Base-by-base conservation (phyloP, 2,888 invertebrate genomes). In the Zele albiditarsus region DNA sequence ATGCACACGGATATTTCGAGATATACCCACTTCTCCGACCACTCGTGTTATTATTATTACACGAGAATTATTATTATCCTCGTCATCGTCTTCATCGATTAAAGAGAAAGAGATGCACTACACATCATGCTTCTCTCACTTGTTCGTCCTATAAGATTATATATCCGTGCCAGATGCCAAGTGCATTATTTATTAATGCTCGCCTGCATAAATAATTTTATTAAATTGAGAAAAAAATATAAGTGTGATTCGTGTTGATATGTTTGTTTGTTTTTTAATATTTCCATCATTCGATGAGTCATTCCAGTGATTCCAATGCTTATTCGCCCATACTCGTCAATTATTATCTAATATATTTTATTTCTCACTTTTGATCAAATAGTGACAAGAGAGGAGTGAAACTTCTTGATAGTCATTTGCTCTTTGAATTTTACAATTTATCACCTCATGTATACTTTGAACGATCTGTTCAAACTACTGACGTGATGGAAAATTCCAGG, bases 131-230 rank as follows among this genome's bases (percentile, higher is more conserved):
- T 65, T 71, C 66, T 71, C 67, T 71, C 58, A 33, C 42, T 57
- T 49, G 20, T 23, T 31, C 23, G 38, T 69, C 71, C 53, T 20
- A n/a, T 16, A 23, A 8, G 20, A 20, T 53, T 71, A 33, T 60
- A 53, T 66, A 70, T 71, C 62, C 77, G 77, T 80, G 77, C 77
- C 76, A 79, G 76, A 74, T 80, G 79, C 78, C 6, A 79, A 77
- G 49, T 80, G 76, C 78, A 75, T 76, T 75, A 76, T 75, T 53
- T 71, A 73, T 67, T 73, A 73, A 73, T 67, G 73, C 67, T 63
- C 33, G 63, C 63, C 71, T 73, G 60, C 42, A 46, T 63, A 42
- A 27, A 23, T 38, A 38, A 49, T 31, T 49, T 27, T 53, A 16
- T 60, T 60, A 12, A 6, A 53, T 23, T 53, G 20, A 53, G 6